phyloP scores from a whole-genome alignment of 2,797 vertebrate genomes.

The Adelosebastes latens region DNA sequence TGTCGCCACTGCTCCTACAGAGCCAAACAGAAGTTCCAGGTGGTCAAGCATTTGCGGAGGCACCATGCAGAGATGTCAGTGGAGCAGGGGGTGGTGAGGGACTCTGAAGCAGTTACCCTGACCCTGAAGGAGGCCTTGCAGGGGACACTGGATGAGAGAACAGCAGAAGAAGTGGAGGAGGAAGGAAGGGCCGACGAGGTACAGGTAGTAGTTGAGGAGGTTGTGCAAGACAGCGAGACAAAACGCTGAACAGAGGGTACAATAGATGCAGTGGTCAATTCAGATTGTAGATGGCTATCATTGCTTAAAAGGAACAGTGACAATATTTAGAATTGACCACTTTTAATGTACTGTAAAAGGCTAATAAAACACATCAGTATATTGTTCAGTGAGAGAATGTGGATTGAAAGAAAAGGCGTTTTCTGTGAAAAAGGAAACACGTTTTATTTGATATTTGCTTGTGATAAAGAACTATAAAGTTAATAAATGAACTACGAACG shows the following conservation, averaged over 20 bases:
- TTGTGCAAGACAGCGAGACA: neutral
- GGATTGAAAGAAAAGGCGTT: neutral
- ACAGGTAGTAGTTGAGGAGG: slow-evolving; percentile 23
- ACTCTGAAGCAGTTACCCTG: slow-evolving; percentile 77
- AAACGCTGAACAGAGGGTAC: neutral
- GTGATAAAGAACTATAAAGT: neutral
- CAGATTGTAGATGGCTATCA: neutral
- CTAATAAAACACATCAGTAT: neutral
- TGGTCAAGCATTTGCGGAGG: slow-evolving; percentile 92
- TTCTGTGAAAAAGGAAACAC: neutral
- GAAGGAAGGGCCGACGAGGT: neutral
- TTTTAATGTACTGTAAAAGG: neutral
- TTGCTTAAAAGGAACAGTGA: neutral
- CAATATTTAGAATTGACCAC: neutral
- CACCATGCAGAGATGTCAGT: slow-evolving; percentile 88
- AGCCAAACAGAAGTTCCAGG: slow-evolving; percentile 98
- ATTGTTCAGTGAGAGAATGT: neutral
- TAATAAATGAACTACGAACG: neutral
- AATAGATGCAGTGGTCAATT: neutral
- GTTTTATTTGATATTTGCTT: neutral
- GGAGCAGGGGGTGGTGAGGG: slow-evolving; percentile 88
- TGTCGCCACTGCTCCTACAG: slow-evolving; percentile 93
- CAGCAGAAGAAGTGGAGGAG: slow-evolving; percentile 19
- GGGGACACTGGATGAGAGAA: slow-evolving; percentile 52
- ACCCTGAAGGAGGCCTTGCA: slow-evolving; percentile 86